A percentile compares a stretch with the other conserved stretches of the same genome.
phyloP scores from a whole-genome alignment of 1,140 invertebrate genomes.

The Drosophila mauritiana region DNA sequence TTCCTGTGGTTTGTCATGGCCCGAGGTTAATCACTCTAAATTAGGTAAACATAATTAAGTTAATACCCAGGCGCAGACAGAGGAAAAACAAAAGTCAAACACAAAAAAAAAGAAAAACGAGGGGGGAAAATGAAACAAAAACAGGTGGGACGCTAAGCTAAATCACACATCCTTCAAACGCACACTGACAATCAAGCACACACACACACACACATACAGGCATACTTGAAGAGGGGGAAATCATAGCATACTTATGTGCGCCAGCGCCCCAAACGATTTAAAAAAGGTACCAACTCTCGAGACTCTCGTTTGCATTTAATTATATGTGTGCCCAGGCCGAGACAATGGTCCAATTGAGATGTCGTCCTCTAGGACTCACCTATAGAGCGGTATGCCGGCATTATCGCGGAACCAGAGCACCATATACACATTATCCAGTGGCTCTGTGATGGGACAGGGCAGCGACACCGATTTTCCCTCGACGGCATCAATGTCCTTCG shows the following conservation, averaged over 20 bases:
- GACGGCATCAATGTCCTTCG: conserved; percentile 91
- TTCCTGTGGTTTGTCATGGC: conserved; percentile 52
- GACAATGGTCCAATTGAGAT: conserved; percentile 57
- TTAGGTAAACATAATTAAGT: conserved; percentile 82
- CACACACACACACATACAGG: conserved; percentile 27
- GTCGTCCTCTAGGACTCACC: conserved; percentile 86
- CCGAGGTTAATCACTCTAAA: conserved; percentile 76
- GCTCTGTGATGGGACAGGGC: conserved; percentile 93
- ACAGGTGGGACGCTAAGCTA: conserved; percentile 36
- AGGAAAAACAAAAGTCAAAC: conserved; percentile 47
- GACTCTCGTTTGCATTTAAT: conserved; percentile 79
- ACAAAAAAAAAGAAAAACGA: conserved; percentile 15
- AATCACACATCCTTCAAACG: conserved; percentile 48
- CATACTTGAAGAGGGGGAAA: conserved; percentile 18
- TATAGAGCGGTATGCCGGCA: conserved; percentile 93
- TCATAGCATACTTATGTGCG: conserved; percentile 54
- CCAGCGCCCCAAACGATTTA: conserved; percentile 54
- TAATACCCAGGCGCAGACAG: conserved; percentile 60
- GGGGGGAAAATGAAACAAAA: conserved; percentile 38
- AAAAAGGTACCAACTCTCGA: conserved; percentile 65
- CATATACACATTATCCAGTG: conserved; percentile 93
- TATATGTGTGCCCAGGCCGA: conserved; percentile 66
- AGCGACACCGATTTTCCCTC: conserved; percentile 93
- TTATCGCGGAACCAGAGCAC: conserved; percentile 96
- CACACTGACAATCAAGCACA: not conserved